phyloP scores from a whole-genome alignment of 1,140 invertebrate genomes.

The Melipona quadrifasciata region DNA sequence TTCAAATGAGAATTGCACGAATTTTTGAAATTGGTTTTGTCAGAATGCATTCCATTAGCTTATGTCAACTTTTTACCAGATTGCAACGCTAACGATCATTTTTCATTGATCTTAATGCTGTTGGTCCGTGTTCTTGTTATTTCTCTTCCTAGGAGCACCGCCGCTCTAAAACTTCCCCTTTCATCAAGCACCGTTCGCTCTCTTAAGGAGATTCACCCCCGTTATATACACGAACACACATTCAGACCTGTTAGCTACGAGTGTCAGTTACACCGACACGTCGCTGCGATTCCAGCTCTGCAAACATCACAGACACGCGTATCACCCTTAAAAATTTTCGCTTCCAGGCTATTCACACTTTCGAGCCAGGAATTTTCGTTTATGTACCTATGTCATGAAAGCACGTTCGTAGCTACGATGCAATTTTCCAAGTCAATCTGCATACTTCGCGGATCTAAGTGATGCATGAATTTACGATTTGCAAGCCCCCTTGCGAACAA shows the following conservation, averaged over 20 bases:
- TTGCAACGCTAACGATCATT: too few species aligned
- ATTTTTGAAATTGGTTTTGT: too few species aligned
- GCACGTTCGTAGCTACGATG: background rate
- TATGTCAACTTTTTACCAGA: too few species aligned
- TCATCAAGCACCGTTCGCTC: constrained; percentile 17
- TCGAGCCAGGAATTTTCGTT: constrained; percentile 15
- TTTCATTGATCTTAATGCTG: too few species aligned
- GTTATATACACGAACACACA: background rate
- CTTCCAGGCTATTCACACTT: constrained; percentile 1
- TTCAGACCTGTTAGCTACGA: background rate
- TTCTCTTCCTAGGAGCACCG: too few species aligned
- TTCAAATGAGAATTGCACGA: background rate
- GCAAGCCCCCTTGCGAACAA: background rate
- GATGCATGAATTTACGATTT: constrained; percentile 5
- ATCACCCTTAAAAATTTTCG: constrained; percentile 11
- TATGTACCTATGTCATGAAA: constrained; percentile 22
- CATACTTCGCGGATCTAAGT: background rate
- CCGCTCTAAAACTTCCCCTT: background rate
- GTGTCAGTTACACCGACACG: constrained; percentile 4
- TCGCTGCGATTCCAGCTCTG: background rate
- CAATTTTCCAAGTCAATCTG: constrained; percentile 25
- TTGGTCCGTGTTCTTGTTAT: too few species aligned
- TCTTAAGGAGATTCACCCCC: constrained; percentile 18
- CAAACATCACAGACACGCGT: constrained; percentile 14
- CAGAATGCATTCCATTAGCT: too few species aligned